phyloP scores from a whole-genome alignment of 2,113 vertebrate genomes.

The Drymodes brunneopygia region DNA sequence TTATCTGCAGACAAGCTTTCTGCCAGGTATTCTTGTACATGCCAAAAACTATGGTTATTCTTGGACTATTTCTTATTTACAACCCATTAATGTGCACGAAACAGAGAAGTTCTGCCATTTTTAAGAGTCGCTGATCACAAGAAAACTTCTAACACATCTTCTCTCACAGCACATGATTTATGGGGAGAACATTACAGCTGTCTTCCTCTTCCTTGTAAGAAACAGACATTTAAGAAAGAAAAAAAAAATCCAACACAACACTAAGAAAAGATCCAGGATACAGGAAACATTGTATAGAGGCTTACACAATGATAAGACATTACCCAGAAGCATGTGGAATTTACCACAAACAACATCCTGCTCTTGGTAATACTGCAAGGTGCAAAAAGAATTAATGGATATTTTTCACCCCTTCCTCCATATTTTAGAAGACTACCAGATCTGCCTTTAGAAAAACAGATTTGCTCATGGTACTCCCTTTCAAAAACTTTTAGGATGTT shows the following conservation, averaged over 20 bases:
- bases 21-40: background rate
- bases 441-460: background rate
- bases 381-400: background rate
- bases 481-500: background rate
- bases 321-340: background rate
- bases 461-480: background rate
- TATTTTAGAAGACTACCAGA: background rate
- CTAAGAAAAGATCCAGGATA: background rate
- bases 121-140: background rate
- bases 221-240: background rate
- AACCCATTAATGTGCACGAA: background rate
- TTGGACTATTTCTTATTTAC: constrained; percentile 18
- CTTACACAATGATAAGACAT: background rate
- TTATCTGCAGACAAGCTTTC: constrained; percentile 1
- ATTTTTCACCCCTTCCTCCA: rapidly evolving
- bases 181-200: background rate
- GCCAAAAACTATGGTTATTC: constrained; percentile 3
- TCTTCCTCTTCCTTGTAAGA: background rate
- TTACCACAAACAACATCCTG: background rate
- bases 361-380: background rate
- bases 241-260: background rate
- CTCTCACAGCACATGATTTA: background rate
- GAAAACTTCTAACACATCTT: background rate
- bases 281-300: background rate
- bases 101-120: background rate